Conservation (phyloP, 2,888 invertebrate genomes). For the Aphodius sticticus region DNA sequence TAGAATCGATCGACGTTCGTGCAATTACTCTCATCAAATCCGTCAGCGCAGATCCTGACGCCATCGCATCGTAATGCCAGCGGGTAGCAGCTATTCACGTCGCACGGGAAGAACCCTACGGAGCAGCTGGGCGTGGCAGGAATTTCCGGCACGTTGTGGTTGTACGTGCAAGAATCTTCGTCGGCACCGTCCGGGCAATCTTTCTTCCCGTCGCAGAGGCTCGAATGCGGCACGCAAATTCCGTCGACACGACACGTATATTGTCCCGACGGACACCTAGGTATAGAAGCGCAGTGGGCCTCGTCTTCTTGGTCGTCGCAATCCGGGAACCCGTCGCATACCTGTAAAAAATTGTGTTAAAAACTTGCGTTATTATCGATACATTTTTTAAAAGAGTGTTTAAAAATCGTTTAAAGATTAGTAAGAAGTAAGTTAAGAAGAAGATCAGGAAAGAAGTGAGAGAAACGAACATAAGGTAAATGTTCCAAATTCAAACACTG, state of each 20-base stretch:
- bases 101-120: slow-evolving; percentile 65
- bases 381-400: too few relatives aligned
- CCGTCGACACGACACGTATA: slow-evolving; percentile 70
- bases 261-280: slow-evolving; percentile 59
- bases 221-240: slow-evolving; percentile 64
- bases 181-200: slow-evolving; percentile 69
- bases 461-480: too few relatives aligned
- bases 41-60: slow-evolving; percentile 75
- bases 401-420: too few relatives aligned
- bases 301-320: slow-evolving; percentile 72
- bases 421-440: too few relatives aligned
- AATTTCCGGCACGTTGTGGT: slow-evolving; percentile 52
- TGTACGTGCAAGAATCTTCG: slow-evolving; percentile 56
- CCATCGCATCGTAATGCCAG: slow-evolving; percentile 72
- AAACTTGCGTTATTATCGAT: too few relatives aligned
- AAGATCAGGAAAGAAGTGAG: too few relatives aligned
- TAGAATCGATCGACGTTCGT: slow-evolving; percentile 57
- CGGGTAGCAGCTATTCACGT: slow-evolving; percentile 68
- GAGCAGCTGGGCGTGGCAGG: slow-evolving; percentile 63
- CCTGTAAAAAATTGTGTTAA: neutral
- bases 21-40: slow-evolving; percentile 77
- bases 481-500: too few relatives aligned
- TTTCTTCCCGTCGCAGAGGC: slow-evolving; percentile 62
- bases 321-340: slow-evolving; percentile 69
- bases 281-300: slow-evolving; percentile 51